Evolutionary conservation across 2,113 vertebrate genomes (phyloP), one percentile per base, ranked within the genome.

Genomic region (Phalacrocorax brasilianus): DNA sequence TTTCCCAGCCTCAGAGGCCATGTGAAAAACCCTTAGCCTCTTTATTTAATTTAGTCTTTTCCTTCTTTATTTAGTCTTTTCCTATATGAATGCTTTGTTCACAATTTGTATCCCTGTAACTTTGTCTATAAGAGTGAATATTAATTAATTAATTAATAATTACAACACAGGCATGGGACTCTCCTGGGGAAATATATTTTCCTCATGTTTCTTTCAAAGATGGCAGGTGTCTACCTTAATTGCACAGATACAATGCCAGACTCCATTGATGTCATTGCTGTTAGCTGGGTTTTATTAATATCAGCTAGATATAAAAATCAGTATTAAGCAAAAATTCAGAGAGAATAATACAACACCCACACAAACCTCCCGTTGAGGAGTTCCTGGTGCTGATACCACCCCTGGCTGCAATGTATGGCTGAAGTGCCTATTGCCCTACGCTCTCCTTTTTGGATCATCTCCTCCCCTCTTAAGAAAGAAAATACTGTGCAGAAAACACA

Each of bases 221-320:
- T 85, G 72, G 75, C 75, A 91, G 68, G 63, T 94, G 68, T 68
- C 88, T 83, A 35, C 83, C 49, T 93, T 91, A 91, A 86, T 93
- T 89, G 67, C 84, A 75, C 44, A 59, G 81, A 84, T 59, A 85
- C 35, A 88, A 88, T 96, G 89, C 47, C 72, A 77, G 88, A 62
- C 71, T 91, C 55, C 42, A 38, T 17, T 91, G 95, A 96, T 27
- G 55, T 96, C 95, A 97, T 66, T 59, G 95, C 75, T 80, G 55
- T 71, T 90, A 74, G 66, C 79, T 77, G 55, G 45, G 59, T 63
- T 93, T 91, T 83, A 86, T 67, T 96, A 90, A 58, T 67, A 81
- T 13, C 65, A 87, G 61, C 63, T 47, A 89, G 61, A 66, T 67
- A 81, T 5, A 87, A 92, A 95, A 95, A 95, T 40, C 65, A 63